Evolutionary conservation across 2,113 vertebrate genomes (phyloP), one percentile per base, ranked within the genome.

Genomic region (Lota lota): DNA sequence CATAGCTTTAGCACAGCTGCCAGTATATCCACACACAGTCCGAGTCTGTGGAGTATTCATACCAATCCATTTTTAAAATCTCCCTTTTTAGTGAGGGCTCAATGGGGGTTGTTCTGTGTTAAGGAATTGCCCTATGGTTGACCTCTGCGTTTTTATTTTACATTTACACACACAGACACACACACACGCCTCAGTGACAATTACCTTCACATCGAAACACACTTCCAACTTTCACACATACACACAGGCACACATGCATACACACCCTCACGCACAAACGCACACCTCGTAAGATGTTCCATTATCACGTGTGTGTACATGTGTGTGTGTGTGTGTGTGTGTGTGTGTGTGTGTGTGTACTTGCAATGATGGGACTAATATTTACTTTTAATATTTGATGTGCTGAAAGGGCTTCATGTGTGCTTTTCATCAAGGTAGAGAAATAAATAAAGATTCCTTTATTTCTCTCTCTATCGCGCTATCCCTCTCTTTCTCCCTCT

Each of bases 311-410:
- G 36, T 40, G 36, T 40, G 36, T 40, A 11, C 6, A 11, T 40
- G 36, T 58, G 56, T 58, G 56, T 58, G 56, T 61, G 62, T 7
- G 65, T 65, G 33, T 89, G 89, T 87, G 91, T 90, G 93, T 95
- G 92, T 91, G 93, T 93, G 88, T 93, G 94, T 94, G 93, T 40
- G 36, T 40, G 36, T 40, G 36, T 40, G 36, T 40, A 5, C 36
- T 40, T 40, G 36, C 36, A 93, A 93, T 94, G 91, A 92, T 87
- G 85, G 87, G 92, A 87, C 92, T 94, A 94, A 96, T 96, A 96
- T 95, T 94, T 93, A 89, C 88, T 94, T 87, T 95, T 94, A 97
- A 97, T 96, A 96, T 99, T 96, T 95, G 91, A 98, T 96, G 93
- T 88, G 89, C 87, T 88, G 83, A 64, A 64, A 70, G 68, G 78